phyloP scores from a whole-genome alignment of 2,113 vertebrate genomes.

The Calidris pygmaea region DNA sequence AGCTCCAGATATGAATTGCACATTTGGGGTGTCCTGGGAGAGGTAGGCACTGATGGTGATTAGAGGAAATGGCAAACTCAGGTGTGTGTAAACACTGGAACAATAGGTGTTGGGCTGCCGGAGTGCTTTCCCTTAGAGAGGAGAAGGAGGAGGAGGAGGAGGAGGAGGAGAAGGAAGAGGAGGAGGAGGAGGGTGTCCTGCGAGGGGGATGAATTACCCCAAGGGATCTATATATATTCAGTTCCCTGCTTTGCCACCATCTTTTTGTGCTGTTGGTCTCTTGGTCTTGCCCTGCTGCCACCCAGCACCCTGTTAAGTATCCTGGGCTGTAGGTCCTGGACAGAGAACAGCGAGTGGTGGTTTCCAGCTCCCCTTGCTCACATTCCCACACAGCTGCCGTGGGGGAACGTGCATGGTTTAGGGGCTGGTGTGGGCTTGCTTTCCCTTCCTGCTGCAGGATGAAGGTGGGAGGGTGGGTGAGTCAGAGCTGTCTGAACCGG shows the following conservation, averaged over 20 bases:
- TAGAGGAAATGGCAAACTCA: not conserved
- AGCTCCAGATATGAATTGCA: not conserved
- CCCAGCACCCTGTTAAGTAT: not conserved
- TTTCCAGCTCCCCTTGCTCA: not conserved
- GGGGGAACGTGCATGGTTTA: not conserved
- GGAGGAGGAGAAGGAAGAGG: not conserved
- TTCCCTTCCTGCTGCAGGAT: not conserved
- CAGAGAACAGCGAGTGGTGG: fast-evolving
- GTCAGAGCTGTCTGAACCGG: not conserved
- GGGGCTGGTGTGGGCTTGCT: not conserved
- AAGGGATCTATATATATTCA: fast-evolving
- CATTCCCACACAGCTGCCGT: not conserved
- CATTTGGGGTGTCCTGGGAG: not conserved
- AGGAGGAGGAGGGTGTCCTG: not conserved
- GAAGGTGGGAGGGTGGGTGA: not conserved
- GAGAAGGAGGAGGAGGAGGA: not conserved
- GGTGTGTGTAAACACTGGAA: not conserved
- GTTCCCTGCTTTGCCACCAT: not conserved
- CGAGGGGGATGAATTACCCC: not conserved
- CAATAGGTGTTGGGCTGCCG: not conserved
- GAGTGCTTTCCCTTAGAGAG: not conserved
- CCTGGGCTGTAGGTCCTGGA: not conserved
- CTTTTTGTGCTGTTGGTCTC: not conserved
- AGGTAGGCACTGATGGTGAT: not conserved
- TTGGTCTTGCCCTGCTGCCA: not conserved